Percentiles rank a stretch among this genome's conserved stretches.
Evolutionary conservation across 2,888 invertebrate species (phyloP).

Genomic region (Bellardia bayeri): DNA sequence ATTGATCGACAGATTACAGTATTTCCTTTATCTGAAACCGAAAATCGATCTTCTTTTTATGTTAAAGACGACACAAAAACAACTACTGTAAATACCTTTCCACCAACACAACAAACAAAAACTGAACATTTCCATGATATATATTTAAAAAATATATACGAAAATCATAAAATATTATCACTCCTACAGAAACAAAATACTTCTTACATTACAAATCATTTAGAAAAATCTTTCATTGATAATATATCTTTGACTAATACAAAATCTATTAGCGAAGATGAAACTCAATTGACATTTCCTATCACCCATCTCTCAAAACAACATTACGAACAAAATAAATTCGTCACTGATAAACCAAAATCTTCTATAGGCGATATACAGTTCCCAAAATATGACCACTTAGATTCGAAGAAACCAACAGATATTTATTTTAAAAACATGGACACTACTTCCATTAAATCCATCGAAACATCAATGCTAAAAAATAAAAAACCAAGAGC

Average conservation of each 20-base stretch:
- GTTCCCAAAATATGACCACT: too few species aligned
- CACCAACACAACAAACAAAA: not conserved
- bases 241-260: not conserved
- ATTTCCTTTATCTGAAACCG: not conserved
- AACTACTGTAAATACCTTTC: not conserved
- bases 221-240: not conserved
- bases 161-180: not conserved
- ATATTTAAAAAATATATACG: not conserved
- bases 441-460: too few species aligned
- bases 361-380: too few species aligned
- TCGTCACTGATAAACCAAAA: not conserved
- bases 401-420: too few species aligned
- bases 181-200: not conserved
- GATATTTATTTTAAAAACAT: too few species aligned
- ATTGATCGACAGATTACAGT: not conserved
- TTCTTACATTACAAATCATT: not conserved
- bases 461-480: too few species aligned
- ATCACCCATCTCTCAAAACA: not conserved
- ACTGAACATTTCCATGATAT: not conserved
- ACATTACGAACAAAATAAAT: not conserved
- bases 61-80: not conserved
- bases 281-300: not conserved
- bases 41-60: not conserved
- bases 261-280: not conserved
- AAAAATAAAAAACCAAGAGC: too few species aligned